Base-by-base conservation (phyloP, 2,113 vertebrate species). In the Pterocles orientalis region DNA sequence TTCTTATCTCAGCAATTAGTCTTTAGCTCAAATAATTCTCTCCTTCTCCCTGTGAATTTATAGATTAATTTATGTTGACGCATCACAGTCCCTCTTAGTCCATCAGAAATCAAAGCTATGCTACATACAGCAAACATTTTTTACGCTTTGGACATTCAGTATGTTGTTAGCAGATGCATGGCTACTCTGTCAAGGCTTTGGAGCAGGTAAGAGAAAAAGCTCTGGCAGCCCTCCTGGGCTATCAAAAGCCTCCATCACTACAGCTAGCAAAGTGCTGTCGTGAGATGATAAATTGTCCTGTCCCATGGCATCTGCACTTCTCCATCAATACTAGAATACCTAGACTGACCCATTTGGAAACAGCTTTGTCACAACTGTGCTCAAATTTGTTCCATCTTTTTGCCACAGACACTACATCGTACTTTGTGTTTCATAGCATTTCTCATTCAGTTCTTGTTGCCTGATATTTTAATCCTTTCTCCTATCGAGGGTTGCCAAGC, bases 361-460 rank as follows among this genome's bases (percentile, higher is more conserved):
- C 81, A 84, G 65, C 76, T 94, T 89, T 57, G 41, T 34, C 75
- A 88, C 33, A 64, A 21, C 17, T 0, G 0, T 64, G 82, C 53
- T 79, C 76, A 91, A 72, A 85, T 76, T 90, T 71, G 79, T 82
- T 75, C 88, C 85, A 86, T 93, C 92, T 95, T 79, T 79, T 76
- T 82, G 58, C 58, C 85, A 82, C 88, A 92, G 90, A 93, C 85
- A 56, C 57, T 69, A 83, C 48, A 57, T 77, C 2, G 0, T 53
- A 82, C 62, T 93, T 70, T 14, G 58, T 71, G 54, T 66, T 90
- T 91, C 92, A 69, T 4, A 56, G 82, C 48, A 45, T 79, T 93
- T 72, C 70, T 93, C 88, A 88, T 48, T 21, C 66, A 57, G 48
- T 45, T 76, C 75, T 43, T 29, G 39, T 1, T 76, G 62, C 41